Percentiles rank a stretch among this genome's conserved stretches.
Conservation (phyloP, 2,888 invertebrate genomes). For the Pristionchus arcanus region DNA sequence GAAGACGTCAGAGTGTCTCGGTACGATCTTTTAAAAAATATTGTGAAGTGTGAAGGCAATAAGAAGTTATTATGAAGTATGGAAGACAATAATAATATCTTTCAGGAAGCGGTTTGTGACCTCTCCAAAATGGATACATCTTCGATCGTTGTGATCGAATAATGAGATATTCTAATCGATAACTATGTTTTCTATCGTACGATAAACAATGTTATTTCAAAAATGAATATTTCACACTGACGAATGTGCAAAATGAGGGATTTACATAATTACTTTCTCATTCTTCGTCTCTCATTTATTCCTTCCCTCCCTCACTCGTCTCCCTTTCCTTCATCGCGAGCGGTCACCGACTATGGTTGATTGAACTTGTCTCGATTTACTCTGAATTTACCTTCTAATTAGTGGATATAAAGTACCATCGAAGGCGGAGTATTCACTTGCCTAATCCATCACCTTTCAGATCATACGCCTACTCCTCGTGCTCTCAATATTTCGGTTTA, state of each 20-base stretch:
- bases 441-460: neutral
- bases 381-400: neutral
- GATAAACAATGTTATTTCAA: neutral
- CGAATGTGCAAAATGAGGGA: neutral
- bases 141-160: neutral
- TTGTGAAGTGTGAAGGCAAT: too few species aligned
- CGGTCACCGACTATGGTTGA: neutral
- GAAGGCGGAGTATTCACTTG: neutral
- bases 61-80: neutral
- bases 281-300: neutral
- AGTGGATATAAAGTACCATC: neutral
- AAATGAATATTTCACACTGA: neutral
- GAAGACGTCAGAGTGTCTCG: neutral
- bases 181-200: neutral
- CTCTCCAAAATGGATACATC: neutral
- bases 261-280: neutral
- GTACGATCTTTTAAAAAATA: neutral
- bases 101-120: neutral
- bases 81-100: neutral
- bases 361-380: neutral
- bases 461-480: neutral
- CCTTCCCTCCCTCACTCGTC: neutral
- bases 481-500: neutral
- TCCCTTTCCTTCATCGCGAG: neutral
- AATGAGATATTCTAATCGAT: neutral